Conservation (phyloP, 2,113 vertebrate species). For the Stigmatopora argus region DNA sequence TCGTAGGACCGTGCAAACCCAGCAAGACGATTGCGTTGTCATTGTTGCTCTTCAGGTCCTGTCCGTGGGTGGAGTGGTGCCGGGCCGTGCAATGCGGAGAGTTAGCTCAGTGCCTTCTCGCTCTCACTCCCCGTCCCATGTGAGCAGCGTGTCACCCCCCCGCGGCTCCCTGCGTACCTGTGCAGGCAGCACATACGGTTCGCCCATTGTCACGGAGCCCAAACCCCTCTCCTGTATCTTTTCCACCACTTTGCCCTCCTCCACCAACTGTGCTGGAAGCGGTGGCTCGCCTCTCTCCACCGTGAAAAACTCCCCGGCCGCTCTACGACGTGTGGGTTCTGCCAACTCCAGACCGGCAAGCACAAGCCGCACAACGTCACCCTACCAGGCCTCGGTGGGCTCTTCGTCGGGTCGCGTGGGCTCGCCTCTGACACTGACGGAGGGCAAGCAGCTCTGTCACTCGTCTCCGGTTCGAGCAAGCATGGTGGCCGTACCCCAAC, state of each 20-base stretch:
- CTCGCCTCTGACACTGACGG: constrained; percentile 78
- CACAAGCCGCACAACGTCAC: constrained; percentile 68
- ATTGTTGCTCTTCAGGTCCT: constrained; percentile 56
- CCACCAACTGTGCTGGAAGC: constrained; percentile 65
- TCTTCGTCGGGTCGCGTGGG: constrained; percentile 68
- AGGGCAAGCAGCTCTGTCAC: constrained; percentile 74
- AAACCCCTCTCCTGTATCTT: constrained; percentile 77
- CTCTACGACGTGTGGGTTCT: constrained; percentile 78
- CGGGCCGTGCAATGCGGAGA: constrained; percentile 82
- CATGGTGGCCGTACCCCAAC: constrained; percentile 90
- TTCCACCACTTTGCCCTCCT: constrained; percentile 83
- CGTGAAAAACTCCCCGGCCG: constrained; percentile 80
- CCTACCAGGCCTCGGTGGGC: constrained; percentile 69
- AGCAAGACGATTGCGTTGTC: background rate
- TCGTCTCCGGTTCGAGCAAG: constrained; percentile 80
- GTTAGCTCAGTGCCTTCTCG: constrained; percentile 94
- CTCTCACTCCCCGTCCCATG: constrained; percentile 88
- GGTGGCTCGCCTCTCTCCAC: constrained; percentile 71
- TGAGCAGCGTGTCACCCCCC: constrained; percentile 81
- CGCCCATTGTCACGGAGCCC: constrained; percentile 79
- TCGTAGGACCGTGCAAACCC: background rate
- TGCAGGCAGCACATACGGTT: constrained; percentile 79
- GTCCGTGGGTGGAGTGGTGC: constrained; percentile 49
- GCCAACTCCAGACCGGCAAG: constrained; percentile 68
- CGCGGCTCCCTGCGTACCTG: constrained; percentile 83